A percentile compares a stretch with the other conserved stretches of the same genome.
Evolutionary conservation across 2,888 invertebrate species (phyloP).

Genomic region (Didymodactylos carnosus): DNA sequence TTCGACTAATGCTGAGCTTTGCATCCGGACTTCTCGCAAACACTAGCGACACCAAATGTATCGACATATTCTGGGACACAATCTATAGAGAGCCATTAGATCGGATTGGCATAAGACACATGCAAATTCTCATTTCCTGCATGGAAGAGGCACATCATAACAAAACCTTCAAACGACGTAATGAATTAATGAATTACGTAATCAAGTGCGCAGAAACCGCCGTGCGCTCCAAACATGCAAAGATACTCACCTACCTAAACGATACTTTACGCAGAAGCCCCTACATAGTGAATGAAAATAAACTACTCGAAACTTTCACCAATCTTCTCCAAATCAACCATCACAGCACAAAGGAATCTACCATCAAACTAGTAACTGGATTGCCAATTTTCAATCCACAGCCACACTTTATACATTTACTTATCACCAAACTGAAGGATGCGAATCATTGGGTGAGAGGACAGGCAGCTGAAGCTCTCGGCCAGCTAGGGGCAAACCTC

Average conservation of each 20-base stretch:
- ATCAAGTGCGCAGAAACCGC: not conserved
- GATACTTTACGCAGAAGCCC: not conserved
- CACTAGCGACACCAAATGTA: not conserved
- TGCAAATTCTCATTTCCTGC: not conserved
- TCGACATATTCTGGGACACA: not conserved
- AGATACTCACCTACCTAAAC: not conserved
- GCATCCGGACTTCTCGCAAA: not conserved
- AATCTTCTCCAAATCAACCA: not conserved
- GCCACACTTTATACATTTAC: not conserved
- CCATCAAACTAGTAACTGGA: not conserved
- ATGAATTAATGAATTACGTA: not conserved
- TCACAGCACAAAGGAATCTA: not conserved
- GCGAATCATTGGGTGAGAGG: not conserved
- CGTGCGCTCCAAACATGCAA: not conserved
- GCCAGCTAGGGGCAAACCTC: not conserved
- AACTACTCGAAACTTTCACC: not conserved
- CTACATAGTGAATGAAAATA: not conserved
- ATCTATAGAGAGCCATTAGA: not conserved
- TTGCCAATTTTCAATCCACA: not conserved
- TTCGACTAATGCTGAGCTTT: not conserved
- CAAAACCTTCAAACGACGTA: not conserved
- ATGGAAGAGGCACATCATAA: not conserved
- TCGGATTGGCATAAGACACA: not conserved
- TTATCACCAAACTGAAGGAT: not conserved
- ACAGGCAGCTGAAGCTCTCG: not conserved